Evolutionary conservation across 2,113 vertebrate genomes (phyloP), one percentile per base, ranked within the genome.

Genomic region (Macaca nemestrina): DNA sequence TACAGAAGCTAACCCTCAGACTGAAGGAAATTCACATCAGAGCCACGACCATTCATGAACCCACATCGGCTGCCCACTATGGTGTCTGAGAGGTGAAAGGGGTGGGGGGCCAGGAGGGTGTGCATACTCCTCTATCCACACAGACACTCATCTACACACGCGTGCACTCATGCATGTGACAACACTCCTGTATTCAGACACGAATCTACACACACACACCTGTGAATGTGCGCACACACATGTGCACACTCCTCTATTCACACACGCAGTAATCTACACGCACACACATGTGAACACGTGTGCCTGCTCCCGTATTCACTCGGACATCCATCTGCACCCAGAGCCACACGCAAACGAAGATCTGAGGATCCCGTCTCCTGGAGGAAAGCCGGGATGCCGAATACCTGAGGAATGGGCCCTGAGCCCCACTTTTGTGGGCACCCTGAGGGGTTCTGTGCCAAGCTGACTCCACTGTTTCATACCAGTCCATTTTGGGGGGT

Each of bases 11-110:
- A 14, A 22, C 40, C 48, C 61, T 30, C 76, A 27, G 32, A 32
- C 40, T 0, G 32, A 27, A 40, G 45, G 61, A 9, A 9, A 30
- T 79, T 30, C 93, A 38, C 32, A 17, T 40, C 35, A 43, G 87
- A 22, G 52, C 50, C 27, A 9, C 23, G 6, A 18, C 9, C 27
- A 45, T 16, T 32, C 94, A 40, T 1, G 30, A 20, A 9, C 72
- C 20, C 0, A 1, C 32, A 6, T 12, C n/a, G 0, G 1, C 23
- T 2, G 17, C 43, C 5, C 1, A 14, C 40, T 4, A 57, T 20
- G 45, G 80, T 12, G 25, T 38, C 59, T 6, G 16, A 50, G 40
- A 25, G 14, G 52, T 1, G 13, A 7, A 55, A 89, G 30, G 32
- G 35, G 16, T 32, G 30, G 52, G 23, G 2, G 40, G 7, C 38